phyloP scores from a whole-genome alignment of 2,113 vertebrate genomes.

The Callospermophilus lateralis region DNA sequence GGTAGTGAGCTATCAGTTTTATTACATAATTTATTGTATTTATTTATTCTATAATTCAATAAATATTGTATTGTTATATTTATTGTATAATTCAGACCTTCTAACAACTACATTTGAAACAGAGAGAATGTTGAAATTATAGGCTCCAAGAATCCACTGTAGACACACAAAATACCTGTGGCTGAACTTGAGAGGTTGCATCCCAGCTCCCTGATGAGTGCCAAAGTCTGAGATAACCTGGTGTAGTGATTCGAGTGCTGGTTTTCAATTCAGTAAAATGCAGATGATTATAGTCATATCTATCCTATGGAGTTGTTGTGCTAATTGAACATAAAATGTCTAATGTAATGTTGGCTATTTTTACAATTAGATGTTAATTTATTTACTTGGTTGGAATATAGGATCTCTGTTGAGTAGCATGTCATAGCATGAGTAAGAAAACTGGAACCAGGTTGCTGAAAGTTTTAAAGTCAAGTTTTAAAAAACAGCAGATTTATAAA shows the following conservation, averaged over 20 bases:
- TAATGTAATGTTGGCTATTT: background rate
- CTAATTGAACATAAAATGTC: background rate
- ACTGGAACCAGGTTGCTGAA: background rate
- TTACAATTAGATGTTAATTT: background rate
- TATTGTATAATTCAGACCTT: background rate
- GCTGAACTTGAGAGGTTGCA: background rate
- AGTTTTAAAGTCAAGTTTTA: background rate
- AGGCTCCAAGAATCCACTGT: background rate
- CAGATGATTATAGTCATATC: background rate
- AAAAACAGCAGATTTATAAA: background rate
- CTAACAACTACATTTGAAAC: background rate
- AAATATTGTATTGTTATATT: no score
- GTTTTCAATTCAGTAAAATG: background rate
- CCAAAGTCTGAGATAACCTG: background rate
- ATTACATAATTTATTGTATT: no score
- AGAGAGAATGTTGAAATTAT: background rate
- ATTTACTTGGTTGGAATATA: background rate
- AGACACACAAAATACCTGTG: background rate
- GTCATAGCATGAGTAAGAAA: background rate
- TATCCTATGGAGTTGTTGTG: background rate
- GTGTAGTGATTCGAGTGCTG: background rate
- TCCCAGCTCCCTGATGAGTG: background rate
- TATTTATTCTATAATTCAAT: no score
- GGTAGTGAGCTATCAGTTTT: no score
- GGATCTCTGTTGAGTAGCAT: background rate